phyloP scores from a whole-genome alignment of 1,140 invertebrate species.

The Drosophila kohkoa region DNA sequence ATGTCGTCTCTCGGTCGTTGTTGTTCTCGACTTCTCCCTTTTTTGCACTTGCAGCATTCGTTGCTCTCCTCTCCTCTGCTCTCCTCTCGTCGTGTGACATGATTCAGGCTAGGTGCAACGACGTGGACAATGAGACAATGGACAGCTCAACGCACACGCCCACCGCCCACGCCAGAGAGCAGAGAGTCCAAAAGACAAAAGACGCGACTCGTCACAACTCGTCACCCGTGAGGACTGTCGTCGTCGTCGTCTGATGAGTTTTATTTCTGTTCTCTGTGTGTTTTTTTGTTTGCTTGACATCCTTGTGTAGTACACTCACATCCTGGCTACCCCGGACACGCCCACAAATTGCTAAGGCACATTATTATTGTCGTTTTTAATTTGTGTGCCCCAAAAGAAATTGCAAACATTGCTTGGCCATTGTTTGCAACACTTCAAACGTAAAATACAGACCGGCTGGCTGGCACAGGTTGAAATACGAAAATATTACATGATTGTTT shows the following conservation, averaged over 20 bases:
- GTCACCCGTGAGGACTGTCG: conserved; percentile 32
- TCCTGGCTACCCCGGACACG: conserved; percentile 45
- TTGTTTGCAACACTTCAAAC: conserved; percentile 76
- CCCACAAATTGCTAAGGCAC: conserved; percentile 70
- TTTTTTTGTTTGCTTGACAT: conserved; percentile 46
- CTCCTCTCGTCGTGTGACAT: conserved; percentile 62
- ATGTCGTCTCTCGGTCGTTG: conserved; percentile 56
- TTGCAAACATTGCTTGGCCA: conserved; percentile 56
- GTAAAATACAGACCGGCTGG: conserved; percentile 34
- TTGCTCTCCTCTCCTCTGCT: neutral
- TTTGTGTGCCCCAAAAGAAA: conserved; percentile 67
- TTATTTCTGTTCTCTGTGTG: conserved; percentile 15
- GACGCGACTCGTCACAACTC: conserved; percentile 38
- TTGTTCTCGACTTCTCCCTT: neutral
- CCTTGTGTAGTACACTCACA: neutral
- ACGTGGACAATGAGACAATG: conserved; percentile 74
- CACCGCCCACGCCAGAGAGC: conserved; percentile 29
- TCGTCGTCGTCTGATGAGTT: conserved; percentile 70
- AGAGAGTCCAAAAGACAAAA: conserved; percentile 51
- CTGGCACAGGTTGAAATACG: conserved; percentile 8
- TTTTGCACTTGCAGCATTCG: neutral
- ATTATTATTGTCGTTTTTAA: conserved; percentile 81
- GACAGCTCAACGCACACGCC: conserved; percentile 58
- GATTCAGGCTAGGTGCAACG: conserved; percentile 76
- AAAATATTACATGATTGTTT: conserved; percentile 47